Base-by-base conservation (phyloP, 2,113 vertebrate genomes). In the Corythoichthys haematopterus region DNA sequence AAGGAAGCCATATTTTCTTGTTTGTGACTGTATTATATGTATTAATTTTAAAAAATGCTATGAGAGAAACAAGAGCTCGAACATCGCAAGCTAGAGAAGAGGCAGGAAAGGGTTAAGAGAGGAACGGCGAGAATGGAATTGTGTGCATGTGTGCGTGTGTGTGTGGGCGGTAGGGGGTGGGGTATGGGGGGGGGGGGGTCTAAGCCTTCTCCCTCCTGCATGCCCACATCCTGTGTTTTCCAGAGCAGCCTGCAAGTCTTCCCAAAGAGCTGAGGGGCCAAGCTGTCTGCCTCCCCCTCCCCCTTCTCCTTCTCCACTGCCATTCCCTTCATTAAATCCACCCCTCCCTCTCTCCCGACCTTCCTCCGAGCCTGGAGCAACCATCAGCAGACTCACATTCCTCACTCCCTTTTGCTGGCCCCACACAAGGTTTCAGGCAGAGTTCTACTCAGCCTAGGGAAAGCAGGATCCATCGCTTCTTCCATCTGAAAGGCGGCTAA, bases 191-290 rank as follows among this genome's bases (percentile, higher is more conserved):
- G 71, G 71, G 74, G 71, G 78, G 56, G 70, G 82, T 84, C 87
- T 88, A 89, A 88, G 82, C 89, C 84, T 80, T 84, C 81, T 89
- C 81, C 83, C 75, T 81, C 85, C 76, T 84, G 68, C 79, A 81
- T 88, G 84, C 88, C 88, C 89, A 91, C 91, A 91, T 92, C 90
- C 90, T 91, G 90, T 92, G 87, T 90, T 91, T 88, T 90, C 88
- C 82, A 89, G 84, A 86, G 82, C 80, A 77, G 84, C 80, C 85
- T 86, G 87, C 56, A 70, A 86, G 85, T 87, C 86, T 89, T 90
- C 87, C 85, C 89, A 81, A 85, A 86, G 83, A 86, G 86, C 87
- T 86, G 75, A 88, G 89, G 87, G 88, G 88, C 89, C 89, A 87
- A 83, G 80, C 86, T 90, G 90, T 91, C 90, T 91, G 84, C 84